Evolutionary conservation across 1,140 invertebrate genomes (phyloP), one percentile per base, ranked within the genome.

Genomic region (Babylonia areolata): DNA sequence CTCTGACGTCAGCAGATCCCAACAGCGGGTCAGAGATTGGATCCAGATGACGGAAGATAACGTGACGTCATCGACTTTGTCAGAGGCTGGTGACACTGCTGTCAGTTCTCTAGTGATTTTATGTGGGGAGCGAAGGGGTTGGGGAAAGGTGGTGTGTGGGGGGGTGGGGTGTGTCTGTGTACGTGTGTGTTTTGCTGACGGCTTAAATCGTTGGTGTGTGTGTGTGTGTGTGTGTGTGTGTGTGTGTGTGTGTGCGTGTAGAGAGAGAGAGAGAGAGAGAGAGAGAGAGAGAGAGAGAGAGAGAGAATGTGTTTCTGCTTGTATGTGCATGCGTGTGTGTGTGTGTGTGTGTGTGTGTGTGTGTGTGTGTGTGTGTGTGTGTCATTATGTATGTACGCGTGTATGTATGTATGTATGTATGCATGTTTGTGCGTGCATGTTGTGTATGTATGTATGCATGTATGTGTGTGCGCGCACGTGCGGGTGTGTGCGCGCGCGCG

Each of bases 41-140:
- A 80, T 80, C 78, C 40, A 80, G 40, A 80, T 80, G 78, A 80
- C 78, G 78, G 78, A 80, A 58, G 78, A 80, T 39, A 58, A 54
- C n/a, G 28, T 28, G 42, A 54, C 78, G 46, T 54, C 40, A 51
- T 80, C 78, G 54, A n/a, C 28, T 0, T 42, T 54, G 5, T 54
- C 78, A 40, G 46, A 80, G 12, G n/a, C 0, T 33, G 78, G 6
- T 2, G 42, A 54, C 15, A 54, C 40, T 54, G 3, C 40, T 17
- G 33, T 51, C 2, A 3, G n/a, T 33, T 35, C 42, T n/a, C 42
- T 0, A 31, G 46, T 54, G 3, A 42, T 23, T n/a, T 5, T 33
- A 37, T 33, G 33, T 40, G 37, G 28, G 17, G 33, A 11, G 33
- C 28, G 17, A 12, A 20, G 33, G 33, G 33, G 73, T 75, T 33